Evolutionary conservation across 37 sponge, comb jelly and placozoan genomes (phyloP).

Genomic region (Bolinopsis microptera): DNA sequence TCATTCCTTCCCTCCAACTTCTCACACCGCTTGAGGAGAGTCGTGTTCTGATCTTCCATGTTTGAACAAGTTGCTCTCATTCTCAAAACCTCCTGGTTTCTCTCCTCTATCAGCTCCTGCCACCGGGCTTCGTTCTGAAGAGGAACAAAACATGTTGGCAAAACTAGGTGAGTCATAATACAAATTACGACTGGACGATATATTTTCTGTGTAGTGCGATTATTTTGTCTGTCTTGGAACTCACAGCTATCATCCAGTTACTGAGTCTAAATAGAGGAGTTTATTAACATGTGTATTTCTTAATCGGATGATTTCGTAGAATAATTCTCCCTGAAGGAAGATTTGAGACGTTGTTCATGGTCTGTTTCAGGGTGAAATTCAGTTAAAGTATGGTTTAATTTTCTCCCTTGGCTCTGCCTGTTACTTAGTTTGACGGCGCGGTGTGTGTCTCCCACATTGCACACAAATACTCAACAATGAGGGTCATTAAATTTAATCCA

Average conservation of each 20-base stretch:
- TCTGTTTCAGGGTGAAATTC: too few relatives aligned
- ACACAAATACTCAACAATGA: not conserved
- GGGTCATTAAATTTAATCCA: not conserved
- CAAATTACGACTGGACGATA: too few relatives aligned
- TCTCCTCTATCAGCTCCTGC: slow-evolving; percentile 65
- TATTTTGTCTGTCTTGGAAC: too few relatives aligned
- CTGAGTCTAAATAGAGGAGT: not conserved
- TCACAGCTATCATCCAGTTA: not conserved
- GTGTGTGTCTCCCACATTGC: not conserved
- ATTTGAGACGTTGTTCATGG: too few relatives aligned
- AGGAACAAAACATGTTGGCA: not conserved
- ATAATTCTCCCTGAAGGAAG: not conserved
- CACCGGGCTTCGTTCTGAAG: slow-evolving; percentile 45
- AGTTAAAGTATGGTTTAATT: not conserved
- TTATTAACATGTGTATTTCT: not conserved
- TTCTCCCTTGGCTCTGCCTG: not conserved
- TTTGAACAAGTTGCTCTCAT: slow-evolving; percentile 23
- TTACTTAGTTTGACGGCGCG: not conserved
- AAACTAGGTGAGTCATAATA: not conserved
- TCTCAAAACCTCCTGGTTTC: slow-evolving; percentile 57
- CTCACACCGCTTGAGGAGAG: slow-evolving; percentile 44
- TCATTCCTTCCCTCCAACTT: slow-evolving; percentile 42
- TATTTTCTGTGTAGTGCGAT: too few relatives aligned
- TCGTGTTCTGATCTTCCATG: slow-evolving; percentile 44
- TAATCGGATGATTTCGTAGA: not conserved